A percentile compares a stretch with the other conserved stretches of the same genome.
Conservation (phyloP, 2,113 vertebrate species). For the Zosterops hypoxanthus region DNA sequence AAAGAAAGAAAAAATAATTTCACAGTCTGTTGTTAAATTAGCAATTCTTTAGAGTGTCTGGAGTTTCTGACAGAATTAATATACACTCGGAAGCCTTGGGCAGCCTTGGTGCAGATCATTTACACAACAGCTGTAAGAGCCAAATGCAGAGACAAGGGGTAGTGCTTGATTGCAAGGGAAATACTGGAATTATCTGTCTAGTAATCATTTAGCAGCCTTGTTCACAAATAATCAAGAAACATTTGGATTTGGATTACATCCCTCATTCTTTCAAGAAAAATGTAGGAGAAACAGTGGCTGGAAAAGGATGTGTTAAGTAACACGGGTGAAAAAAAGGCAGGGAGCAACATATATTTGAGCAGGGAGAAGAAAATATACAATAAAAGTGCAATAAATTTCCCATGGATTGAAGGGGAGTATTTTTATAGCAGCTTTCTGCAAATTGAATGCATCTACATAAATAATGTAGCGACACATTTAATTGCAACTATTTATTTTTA, state of each 20-base stretch:
- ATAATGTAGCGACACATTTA: constrained; percentile 18
- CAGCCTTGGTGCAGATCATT: constrained; percentile 5
- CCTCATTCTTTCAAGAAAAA: not conserved
- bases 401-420: not conserved
- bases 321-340: not conserved
- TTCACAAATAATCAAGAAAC: constrained; percentile 39
- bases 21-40: constrained; percentile 60
- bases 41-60: constrained; percentile 39
- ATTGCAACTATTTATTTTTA: constrained; percentile 56
- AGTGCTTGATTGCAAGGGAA: not conserved
- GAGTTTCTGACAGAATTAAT: constrained; percentile 49
- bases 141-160: not conserved
- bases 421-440: constrained; percentile 52
- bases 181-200: constrained; percentile 8
- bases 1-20: constrained; percentile 59
- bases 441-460: constrained; percentile 50
- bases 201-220: not conserved
- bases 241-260: constrained; percentile 26
- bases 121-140: constrained; percentile 9
- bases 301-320: constrained; percentile 30
- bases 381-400: constrained; percentile 49
- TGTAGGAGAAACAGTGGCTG: not conserved
- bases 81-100: constrained; percentile 11
- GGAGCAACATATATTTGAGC: not conserved
- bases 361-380: not conserved